Evolutionary conservation across 2,888 invertebrate genomes (phyloP).

Genomic region (Arctia plantaginis): DNA sequence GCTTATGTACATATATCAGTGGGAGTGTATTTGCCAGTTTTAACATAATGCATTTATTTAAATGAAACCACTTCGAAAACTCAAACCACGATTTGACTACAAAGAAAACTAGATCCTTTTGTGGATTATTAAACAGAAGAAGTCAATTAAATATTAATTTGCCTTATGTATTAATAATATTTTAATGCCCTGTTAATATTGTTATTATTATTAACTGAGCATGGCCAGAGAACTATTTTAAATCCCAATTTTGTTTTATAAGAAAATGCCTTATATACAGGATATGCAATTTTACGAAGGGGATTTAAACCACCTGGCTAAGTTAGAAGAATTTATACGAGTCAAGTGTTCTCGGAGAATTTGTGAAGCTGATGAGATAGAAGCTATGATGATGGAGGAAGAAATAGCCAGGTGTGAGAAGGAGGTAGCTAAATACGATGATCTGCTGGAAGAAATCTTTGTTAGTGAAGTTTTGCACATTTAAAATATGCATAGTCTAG

Average conservation of each 20-base stretch:
- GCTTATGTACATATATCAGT: too few species aligned
- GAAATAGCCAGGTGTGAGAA: conserved; percentile 89
- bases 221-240: too few species aligned
- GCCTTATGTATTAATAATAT: too few species aligned
- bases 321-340: conserved; percentile 93
- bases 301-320: conserved; percentile 93
- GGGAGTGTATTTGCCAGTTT: too few species aligned
- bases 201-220: too few species aligned
- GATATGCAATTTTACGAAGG: conserved; percentile 96
- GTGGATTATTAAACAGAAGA: too few species aligned
- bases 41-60: too few species aligned
- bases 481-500: not conserved
- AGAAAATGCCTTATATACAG: conserved; percentile 58
- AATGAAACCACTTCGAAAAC: too few species aligned
- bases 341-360: conserved; percentile 93
- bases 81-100: too few species aligned
- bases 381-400: conserved; percentile 88
- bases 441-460: conserved; percentile 91
- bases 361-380: conserved; percentile 90
- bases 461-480: conserved; percentile 64
- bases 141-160: too few species aligned
- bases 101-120: too few species aligned
- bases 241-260: not conserved
- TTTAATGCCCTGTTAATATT: too few species aligned
- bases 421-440: conserved; percentile 89